Evolutionary conservation across 2,888 invertebrate species (phyloP), one percentile per base, ranked within the genome.

Genomic region (Tipula unca): DNA sequence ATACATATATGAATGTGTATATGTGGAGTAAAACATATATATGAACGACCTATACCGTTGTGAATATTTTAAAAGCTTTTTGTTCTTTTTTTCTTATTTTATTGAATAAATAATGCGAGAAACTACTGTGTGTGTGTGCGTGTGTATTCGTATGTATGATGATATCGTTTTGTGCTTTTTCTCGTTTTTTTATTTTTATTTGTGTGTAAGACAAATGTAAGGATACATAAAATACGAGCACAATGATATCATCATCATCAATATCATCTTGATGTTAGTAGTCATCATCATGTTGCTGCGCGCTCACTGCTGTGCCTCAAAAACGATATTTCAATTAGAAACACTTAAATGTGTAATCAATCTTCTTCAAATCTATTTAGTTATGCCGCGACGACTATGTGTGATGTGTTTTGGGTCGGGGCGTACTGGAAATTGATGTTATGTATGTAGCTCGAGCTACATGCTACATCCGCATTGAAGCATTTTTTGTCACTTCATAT

Each of bases 11-110:
- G 17, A n/a, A n/a, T n/a, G n/a, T 48, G 48, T 48, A n/a, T n/a
- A n/a, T n/a, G n/a, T n/a, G n/a, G n/a, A 20, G 25, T 25, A 17
- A 8, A 5, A 17, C 6, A 48, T 48, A 48, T 20, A 17, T n/a
- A n/a, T n/a, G n/a, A 48, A 48, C 4, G 17, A 48, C 48, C 48
- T 48, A 48, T 48, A 69, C 25, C 69, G 69, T 69, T 69, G 69
- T 69, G 25, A 69, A 69, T 69, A 69, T 69, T 69, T 69, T 69
- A 69, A 69, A 69, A 69, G 69, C 69, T 69, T 69, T 48, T 69
- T 69, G 25, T 25, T 10, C 69, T 69, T 69, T 48, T 69, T 69
- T 69, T 25, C 25, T 25, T 25, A 25, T 69, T 69, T 69, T 69
- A 69, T 25, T 69, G 69, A 69, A 69, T 69, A 69, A 69, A 69